Conservation (phyloP, 1,140 invertebrate species). For the Drosophila arawakana region DNA sequence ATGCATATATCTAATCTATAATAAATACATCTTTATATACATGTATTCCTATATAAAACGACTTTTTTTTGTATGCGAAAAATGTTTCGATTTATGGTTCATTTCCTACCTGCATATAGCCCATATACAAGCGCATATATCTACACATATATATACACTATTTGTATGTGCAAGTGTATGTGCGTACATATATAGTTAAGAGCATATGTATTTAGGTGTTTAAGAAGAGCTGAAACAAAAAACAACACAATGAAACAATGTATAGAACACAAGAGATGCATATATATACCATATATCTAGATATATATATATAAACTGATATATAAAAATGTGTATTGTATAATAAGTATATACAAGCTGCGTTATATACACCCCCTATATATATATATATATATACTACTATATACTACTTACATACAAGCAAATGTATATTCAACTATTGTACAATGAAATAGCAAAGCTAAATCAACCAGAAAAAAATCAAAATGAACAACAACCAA, state of each 20-base stretch:
- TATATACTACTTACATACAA: slow-evolving; percentile 9
- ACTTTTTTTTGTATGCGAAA: slow-evolving; percentile 46
- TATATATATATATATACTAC: slow-evolving; percentile 55
- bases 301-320: slow-evolving; percentile 44
- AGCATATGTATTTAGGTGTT: slow-evolving; percentile 41
- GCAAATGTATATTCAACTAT: slow-evolving; percentile 45
- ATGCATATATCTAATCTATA: slow-evolving; percentile 58
- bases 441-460: slow-evolving; percentile 74
- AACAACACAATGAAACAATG: slow-evolving; percentile 68
- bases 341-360: slow-evolving; percentile 64
- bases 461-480: slow-evolving; percentile 43
- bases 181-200: slow-evolving; percentile 17
- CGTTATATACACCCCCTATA: slow-evolving; percentile 67
- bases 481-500: slow-evolving; percentile 8
- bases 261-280: slow-evolving; percentile 54
- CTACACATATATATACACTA: slow-evolving; percentile 29
- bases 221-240: slow-evolving; percentile 69
- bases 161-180: slow-evolving; percentile 21
- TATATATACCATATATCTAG: slow-evolving; percentile 15
- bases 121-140: slow-evolving; percentile 17
- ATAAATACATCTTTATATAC: slow-evolving; percentile 67
- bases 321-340: slow-evolving; percentile 49
- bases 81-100: slow-evolving; percentile 43
- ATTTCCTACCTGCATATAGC: slow-evolving; percentile 49
- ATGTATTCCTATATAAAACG: slow-evolving; percentile 60